Evolutionary conservation across 2,888 invertebrate genomes (phyloP), one percentile per base, ranked within the genome.

Genomic region (Andrena hattorfiana): DNA sequence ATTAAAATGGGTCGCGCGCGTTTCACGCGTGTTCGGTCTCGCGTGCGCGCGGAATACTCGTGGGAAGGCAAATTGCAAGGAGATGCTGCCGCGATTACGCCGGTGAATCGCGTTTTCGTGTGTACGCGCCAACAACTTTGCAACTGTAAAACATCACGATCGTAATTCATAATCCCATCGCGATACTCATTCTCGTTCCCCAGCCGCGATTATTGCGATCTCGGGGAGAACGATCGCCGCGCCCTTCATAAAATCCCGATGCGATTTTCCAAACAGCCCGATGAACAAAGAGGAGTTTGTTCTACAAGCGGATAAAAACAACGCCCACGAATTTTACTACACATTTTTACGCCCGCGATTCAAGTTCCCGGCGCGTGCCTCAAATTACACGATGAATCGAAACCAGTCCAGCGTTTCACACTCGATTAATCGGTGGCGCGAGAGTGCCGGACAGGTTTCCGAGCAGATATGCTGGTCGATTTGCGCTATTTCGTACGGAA

Each of bases 321-420:
- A 42, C 16, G 42, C 16, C 54, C n/a, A 10, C 8, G 32, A 20
- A 2, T 23, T 56, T 56, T 20, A 8, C 51, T 2, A 56, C n/a
- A 26, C 35, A 13, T 0, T 42, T 51, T 48, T 63, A 32, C 77
- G 28, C 2, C 7, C 62, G 6, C 32, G 68, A 69, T 80, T 64
- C 63, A 26, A 73, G 81, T 64, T 51, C 23, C 69, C 26, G 30
- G 69, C 56, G 42, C 49, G 28, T 35, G 35, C 13, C 48, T 81
- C 28, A 68, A 69, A 81, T 80, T 69, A 30, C 81, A 28, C 62
- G 72, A 64, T 56, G 49, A 63, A 63, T 49, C 81, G 82, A 64
- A 83, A 83, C 82, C 76, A 76, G 82, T 83, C 81, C 67, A n/a
- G 42, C 74, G 63, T 81, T 81, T 71, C 68, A 59, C 59, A 63